These are phyloP conservation scores for Rhinichthys osculus DNA, from an alignment of 2,797 vertebrate genomes.

Conservation along the genomic window DNA sequence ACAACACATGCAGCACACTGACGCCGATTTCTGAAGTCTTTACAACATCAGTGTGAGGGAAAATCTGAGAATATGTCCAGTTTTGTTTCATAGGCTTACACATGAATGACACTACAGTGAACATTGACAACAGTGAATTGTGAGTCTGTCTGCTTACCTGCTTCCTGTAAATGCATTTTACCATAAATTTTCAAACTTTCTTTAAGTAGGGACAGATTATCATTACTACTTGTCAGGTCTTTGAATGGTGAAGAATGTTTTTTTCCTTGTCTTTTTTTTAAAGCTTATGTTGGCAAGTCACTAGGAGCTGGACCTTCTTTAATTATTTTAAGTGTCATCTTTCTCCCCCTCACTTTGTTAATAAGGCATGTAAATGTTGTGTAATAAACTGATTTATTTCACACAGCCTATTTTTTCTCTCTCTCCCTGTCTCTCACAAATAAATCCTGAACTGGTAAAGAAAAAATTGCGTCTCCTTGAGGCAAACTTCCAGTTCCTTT, in stretches of 20 bases:
- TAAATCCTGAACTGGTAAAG: neutral
- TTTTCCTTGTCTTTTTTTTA: neutral
- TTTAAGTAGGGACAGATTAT: slow-evolving; percentile 6
- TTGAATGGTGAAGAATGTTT: neutral
- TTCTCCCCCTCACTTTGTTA: slow-evolving; percentile 49
- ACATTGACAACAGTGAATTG: slow-evolving; percentile 30
- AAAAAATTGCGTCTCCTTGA: neutral
- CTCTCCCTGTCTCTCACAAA: neutral
- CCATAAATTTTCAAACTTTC: neutral
- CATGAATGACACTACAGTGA: slow-evolving; percentile 35
- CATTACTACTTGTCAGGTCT: neutral
- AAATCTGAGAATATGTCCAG: neutral
- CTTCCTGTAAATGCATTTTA: slow-evolving; percentile 32
- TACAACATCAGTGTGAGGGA: neutral
- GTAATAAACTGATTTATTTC: slow-evolving; percentile 63
- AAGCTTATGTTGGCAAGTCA: slow-evolving; percentile 19
- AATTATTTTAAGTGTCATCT: slow-evolving; percentile 36
- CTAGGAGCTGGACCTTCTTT: slow-evolving; percentile 48
- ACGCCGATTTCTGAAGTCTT: slow-evolving; percentile 24
- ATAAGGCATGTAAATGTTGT: slow-evolving; percentile 65
- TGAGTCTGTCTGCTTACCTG: slow-evolving; percentile 8
- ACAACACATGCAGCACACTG: slow-evolving; percentile 16
- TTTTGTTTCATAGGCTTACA: slow-evolving; percentile 23
- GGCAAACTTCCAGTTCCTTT: neutral
- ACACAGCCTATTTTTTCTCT: neutral